Percentiles rank a stretch among this genome's conserved stretches.
Conservation (phyloP, 2,797 vertebrate species). For the Pantherophis vulpinus region DNA sequence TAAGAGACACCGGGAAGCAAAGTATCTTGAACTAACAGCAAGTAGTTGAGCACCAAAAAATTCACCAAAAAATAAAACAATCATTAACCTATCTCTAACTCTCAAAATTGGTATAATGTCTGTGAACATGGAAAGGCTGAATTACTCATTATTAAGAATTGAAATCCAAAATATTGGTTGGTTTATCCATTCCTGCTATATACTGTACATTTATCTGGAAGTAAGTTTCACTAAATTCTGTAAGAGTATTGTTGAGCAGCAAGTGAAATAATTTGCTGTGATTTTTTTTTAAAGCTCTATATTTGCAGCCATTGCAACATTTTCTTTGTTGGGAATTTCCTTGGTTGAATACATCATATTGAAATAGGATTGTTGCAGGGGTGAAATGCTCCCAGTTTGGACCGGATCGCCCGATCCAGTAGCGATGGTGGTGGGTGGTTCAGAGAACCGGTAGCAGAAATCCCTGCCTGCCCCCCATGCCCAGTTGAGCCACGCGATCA, state of each 20-base stretch:
- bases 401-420: no score
- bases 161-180: neutral
- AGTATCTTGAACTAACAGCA: neutral
- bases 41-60: neutral
- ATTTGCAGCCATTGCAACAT: neutral
- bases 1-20: neutral
- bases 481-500: no score
- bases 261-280: neutral
- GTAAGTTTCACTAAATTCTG: neutral
- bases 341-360: neutral
- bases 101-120: neutral
- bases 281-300: neutral
- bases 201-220: neutral
- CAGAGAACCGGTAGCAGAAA: no score
- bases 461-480: no score
- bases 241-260: neutral
- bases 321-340: neutral
- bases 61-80: neutral
- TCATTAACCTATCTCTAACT: no score
- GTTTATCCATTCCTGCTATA: neutral
- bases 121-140: neutral
- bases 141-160: neutral
- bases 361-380: neutral
- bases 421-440: no score
- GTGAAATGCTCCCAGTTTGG: no score